Percentiles rank a stretch among this genome's conserved stretches.
These are phyloP conservation scores for Plebejus argus DNA, from an alignment of 2,888 invertebrate genomes.

Conservation along the genomic window DNA sequence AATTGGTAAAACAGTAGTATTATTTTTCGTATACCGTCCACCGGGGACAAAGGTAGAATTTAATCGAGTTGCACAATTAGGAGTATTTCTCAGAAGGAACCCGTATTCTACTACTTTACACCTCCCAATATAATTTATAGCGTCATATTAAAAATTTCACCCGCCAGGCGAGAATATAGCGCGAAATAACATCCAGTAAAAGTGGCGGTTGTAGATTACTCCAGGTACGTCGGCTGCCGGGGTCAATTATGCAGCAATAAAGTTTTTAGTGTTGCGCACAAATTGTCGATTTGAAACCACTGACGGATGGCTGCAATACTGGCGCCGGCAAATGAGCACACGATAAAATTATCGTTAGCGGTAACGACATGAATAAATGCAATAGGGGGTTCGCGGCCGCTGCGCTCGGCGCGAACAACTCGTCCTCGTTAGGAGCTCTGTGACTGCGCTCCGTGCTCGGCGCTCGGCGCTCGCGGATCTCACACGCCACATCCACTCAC, in stretches of 20 bases:
- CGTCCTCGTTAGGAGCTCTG: conserved; percentile 70
- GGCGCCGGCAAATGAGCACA: conserved; percentile 81
- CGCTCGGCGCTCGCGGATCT: background rate
- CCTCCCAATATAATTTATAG: conserved; percentile 9
- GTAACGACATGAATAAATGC: conserved; percentile 83
- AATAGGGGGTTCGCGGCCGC: conserved; percentile 71
- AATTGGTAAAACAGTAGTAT: background rate
- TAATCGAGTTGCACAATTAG: background rate
- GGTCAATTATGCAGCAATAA: conserved; percentile 78
- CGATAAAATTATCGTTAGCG: conserved; percentile 82
- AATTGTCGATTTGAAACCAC: conserved; percentile 76
- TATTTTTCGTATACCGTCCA: background rate
- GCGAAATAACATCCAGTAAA: conserved; percentile 40
- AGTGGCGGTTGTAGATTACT: conserved; percentile 43
- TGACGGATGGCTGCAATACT: conserved; percentile 77
- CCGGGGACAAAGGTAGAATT: background rate
- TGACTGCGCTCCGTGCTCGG: conserved; percentile 51
- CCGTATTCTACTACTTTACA: background rate
- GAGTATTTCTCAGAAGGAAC: background rate
- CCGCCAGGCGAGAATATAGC: conserved; percentile 30
- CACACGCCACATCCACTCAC: conserved; percentile 11
- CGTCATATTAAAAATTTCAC: conserved; percentile 14
- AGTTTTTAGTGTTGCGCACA: conserved; percentile 78
- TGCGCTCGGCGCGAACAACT: conserved; percentile 51
- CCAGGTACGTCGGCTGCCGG: conserved; percentile 66